Percentiles rank a stretch among this genome's conserved stretches.
Evolutionary conservation across 2,113 vertebrate genomes (phyloP).

Genomic region (Caracal caracal): DNA sequence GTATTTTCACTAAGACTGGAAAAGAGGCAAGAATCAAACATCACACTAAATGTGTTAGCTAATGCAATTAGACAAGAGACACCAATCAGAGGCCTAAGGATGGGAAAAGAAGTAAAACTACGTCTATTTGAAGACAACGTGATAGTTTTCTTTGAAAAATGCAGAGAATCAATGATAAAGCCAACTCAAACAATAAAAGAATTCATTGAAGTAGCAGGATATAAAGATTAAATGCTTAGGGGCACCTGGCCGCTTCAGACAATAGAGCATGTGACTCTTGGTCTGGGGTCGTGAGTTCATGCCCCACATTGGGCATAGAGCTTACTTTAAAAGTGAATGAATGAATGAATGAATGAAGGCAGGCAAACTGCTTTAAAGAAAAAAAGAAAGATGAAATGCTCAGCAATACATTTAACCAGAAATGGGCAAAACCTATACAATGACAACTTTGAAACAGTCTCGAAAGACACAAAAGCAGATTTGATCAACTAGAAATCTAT

Average conservation of each 20-base stretch:
- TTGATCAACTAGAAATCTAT: background rate
- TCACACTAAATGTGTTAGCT: background rate
- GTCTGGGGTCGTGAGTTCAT: background rate
- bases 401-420: background rate
- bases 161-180: background rate
- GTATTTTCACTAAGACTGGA: background rate
- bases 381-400: background rate
- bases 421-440: background rate
- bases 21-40: constrained; percentile 30
- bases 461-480: background rate
- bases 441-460: background rate
- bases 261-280: background rate
- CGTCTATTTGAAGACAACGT: background rate
- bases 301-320: background rate
- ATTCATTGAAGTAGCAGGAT: background rate
- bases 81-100: background rate
- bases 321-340: background rate
- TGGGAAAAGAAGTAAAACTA: background rate
- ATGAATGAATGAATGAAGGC: background rate
- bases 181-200: background rate
- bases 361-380: background rate
- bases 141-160: background rate
- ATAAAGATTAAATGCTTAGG: background rate
- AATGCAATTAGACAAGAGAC: background rate
- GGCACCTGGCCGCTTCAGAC: background rate